Evolutionary conservation across 2,797 vertebrate species (phyloP), one percentile per base, ranked within the genome.

Genomic region (Myripristis murdjan): DNA sequence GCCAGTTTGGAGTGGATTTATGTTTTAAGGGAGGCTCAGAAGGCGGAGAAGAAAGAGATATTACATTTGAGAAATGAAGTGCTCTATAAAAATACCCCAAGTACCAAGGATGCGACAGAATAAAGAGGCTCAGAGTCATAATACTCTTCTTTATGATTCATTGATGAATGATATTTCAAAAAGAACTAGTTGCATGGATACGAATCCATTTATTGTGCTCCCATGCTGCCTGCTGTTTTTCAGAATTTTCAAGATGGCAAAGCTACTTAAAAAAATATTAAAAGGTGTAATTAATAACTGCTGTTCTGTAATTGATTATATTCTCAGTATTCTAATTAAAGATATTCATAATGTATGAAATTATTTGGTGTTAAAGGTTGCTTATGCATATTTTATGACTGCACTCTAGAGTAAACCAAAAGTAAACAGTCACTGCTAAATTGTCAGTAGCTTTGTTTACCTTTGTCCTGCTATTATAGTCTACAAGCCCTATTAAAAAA

Each of bases 1-100:
- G 75, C 73, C 77, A 62, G 77, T 87, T 84, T 86, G 74, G 85
- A 91, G 90, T 91, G 85, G 91, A 93, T 93, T 90, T 92, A 87
- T 89, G 89, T 83, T 90, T 84, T 78, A 81, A 81, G 73, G 81
- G 77, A 81, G 73, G 70, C 89, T 89, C 71, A 84, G 77, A 81
- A 88, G 82, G 83, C 58, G 2, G 67, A 81, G 80, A 82, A 84
- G 77, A 83, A 87, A 87, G 69, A 87, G 65, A 86, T 84, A 85
- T 87, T 83, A 79, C 69, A 75, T 87, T 87, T 66, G 60, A 86
- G 77, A 81, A 83, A 85, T 78, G 67, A 82, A 86, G 68, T 75
- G 70, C 54, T 70, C 71, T 68, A 70, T 79, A 73, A 80, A 87
- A 88, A 71, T 69, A 82, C 48, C 52, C 63, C 35, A 58, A 72